Evolutionary conservation across 2,797 vertebrate species (phyloP).

Genomic region (Epinephelus awoara): DNA sequence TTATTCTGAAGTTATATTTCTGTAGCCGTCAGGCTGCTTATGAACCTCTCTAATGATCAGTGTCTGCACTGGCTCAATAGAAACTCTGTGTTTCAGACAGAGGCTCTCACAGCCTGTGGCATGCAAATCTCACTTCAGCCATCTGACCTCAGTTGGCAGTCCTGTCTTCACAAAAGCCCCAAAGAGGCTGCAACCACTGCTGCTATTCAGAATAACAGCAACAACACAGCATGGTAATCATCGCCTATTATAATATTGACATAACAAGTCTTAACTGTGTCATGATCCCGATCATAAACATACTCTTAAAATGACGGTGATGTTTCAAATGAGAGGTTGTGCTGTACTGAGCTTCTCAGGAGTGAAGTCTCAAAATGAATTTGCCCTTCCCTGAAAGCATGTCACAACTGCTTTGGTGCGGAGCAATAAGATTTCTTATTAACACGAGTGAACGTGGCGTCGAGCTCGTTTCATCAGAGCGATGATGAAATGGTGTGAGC

Average conservation of each 20-base stretch:
- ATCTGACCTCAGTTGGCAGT: constrained; percentile 37
- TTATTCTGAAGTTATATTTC: not conserved
- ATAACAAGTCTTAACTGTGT: constrained; percentile 1
- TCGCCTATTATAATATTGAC: constrained; percentile 4
- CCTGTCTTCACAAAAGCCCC: constrained; percentile 35
- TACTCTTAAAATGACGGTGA: constrained; percentile 6
- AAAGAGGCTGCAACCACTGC: constrained; percentile 9
- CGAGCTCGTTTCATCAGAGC: constrained; percentile 27
- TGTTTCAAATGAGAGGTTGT: constrained; percentile 1
- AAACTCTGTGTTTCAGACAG: constrained; percentile 17
- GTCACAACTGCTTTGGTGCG: constrained; percentile 3
- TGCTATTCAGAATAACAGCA: constrained; percentile 17
- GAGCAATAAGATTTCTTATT: constrained; percentile 10
- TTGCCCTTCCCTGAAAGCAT: constrained; percentile 14
- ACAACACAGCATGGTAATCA: not conserved
- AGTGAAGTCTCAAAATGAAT: constrained; percentile 5
- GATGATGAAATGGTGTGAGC: constrained; percentile 32
- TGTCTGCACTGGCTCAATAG: constrained; percentile 3
- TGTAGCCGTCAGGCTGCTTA: not conserved
- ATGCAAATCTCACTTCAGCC: constrained; percentile 33
- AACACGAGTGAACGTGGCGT: not conserved
- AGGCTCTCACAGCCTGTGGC: constrained; percentile 23
- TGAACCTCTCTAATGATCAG: not conserved
- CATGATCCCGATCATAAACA: constrained; percentile 8
- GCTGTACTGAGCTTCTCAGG: not conserved